Conservation (phyloP, 2,113 vertebrate genomes). For the Carassius carassius region DNA sequence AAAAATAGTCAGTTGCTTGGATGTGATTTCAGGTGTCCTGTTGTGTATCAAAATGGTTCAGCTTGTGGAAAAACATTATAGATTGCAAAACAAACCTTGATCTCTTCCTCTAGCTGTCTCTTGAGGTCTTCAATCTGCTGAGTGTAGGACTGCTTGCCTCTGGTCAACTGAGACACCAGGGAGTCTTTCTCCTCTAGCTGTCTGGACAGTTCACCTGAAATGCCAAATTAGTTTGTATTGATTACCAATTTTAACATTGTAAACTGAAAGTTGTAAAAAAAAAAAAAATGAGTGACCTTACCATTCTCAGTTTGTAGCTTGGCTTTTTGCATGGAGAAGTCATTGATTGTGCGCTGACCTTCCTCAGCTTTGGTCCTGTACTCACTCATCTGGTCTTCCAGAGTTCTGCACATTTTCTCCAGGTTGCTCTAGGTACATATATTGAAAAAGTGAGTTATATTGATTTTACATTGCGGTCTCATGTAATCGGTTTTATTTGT, state of each 20-base stretch:
- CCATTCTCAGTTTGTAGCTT: constrained; percentile 57
- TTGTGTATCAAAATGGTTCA: not conserved
- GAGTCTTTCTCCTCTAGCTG: constrained; percentile 81
- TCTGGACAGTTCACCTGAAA: constrained; percentile 59
- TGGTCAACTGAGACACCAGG: constrained; percentile 75
- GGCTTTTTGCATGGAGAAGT: constrained; percentile 54
- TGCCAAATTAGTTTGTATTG: not conserved
- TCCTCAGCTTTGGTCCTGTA: constrained; percentile 52
- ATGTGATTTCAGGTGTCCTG: not conserved
- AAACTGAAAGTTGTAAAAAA: too few relatives aligned
- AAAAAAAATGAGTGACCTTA: not conserved
- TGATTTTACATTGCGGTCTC: not conserved
- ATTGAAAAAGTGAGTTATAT: not conserved
- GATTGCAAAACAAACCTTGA: constrained; percentile 45
- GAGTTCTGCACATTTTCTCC: constrained; percentile 59
- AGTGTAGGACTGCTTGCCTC: constrained; percentile 76
- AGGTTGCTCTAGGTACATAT: constrained; percentile 44
- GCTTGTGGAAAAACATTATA: not conserved
- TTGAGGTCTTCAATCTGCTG: constrained; percentile 81
- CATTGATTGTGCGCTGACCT: constrained; percentile 55
- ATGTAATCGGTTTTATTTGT: not conserved
- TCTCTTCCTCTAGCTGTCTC: constrained; percentile 80
- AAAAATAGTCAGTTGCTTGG: not conserved
- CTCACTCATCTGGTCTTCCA: constrained; percentile 58
- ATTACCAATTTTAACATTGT: not conserved